These are phyloP conservation scores for Dendrocincla fuliginosa DNA, from an alignment of 2,797 vertebrate genomes.

Conservation along the genomic window DNA sequence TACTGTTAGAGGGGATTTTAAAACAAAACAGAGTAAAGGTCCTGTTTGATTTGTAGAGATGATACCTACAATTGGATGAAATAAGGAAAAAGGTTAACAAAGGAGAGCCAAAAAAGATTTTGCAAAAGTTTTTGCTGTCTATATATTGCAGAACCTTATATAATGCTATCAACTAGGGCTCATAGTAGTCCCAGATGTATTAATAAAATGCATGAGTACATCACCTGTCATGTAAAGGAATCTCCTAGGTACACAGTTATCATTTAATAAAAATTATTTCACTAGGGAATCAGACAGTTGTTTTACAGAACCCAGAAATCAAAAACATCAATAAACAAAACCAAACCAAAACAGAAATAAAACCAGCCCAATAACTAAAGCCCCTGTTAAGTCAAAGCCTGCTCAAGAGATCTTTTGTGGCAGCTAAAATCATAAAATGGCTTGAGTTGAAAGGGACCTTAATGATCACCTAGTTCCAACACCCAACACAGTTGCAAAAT, in stretches of 20 bases:
- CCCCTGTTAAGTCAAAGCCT: background rate
- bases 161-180: background rate
- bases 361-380: background rate
- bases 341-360: background rate
- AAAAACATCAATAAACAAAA: background rate
- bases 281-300: background rate
- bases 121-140: background rate
- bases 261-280: background rate
- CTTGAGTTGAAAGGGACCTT: background rate
- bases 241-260: background rate
- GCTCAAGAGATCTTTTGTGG: background rate
- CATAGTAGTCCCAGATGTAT: background rate
- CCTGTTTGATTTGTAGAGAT: background rate
- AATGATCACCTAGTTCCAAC: background rate
- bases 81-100: background rate
- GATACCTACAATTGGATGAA: background rate
- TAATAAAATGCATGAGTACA: background rate
- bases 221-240: background rate
- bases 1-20: background rate
- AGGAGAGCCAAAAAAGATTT: background rate
- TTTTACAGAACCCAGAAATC: background rate
- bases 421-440: background rate
- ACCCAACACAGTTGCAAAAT: background rate
- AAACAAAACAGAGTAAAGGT: background rate
- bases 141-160: background rate